Base-by-base conservation (phyloP, 2,797 vertebrate species). In the Uromys caudimaculatus region DNA sequence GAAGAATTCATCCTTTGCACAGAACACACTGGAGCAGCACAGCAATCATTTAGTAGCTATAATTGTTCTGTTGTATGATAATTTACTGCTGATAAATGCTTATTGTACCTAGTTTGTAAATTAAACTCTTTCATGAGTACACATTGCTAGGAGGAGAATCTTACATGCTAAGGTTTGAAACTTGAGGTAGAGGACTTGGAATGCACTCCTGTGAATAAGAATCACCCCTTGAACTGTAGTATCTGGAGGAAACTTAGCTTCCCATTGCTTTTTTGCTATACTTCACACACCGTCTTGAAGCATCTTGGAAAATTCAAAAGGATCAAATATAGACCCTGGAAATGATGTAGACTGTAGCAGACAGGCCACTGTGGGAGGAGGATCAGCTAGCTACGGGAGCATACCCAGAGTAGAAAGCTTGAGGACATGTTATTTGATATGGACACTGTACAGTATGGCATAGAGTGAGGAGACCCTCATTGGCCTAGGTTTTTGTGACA, bases 11-110 rank as follows among this genome's bases (percentile, higher is more conserved):
- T 24, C 8, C 29, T 50, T 69, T 77, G n/a, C 38, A 11, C 4
- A 54, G 4, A 4, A 9, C 54, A 17, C 14, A 16, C 1, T 62
- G 14, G 27, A 50, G 1, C 2, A 3, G 0, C 1, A 2, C 7
- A 29, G 1, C 2, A n/a, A 47, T 27, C 23, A 47, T 7, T 29
- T n/a, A n/a, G 24, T 4, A 50, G 24, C 3, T 27, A 71, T 38
- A 32, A 52, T n/a, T 64, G 21, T 23, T 52, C 50, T 54, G 3
- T 83, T 60, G 71, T 71, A 16, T 47, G 29, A 77, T 58, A 56
- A 32, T 1, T 41, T 82, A 13, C 35, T 56, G 8, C 3, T 77
- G 8, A 10, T 71, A 3, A 19, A 60, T 13, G 13, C 27, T 78
- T 60, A 71, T 6, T 38, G 17, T 64, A 6, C 3, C 17, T 44